A percentile compares a stretch with the other conserved stretches of the same genome.
Evolutionary conservation across 2,888 invertebrate genomes (phyloP).

Genomic region (Nomada lathburiana): DNA sequence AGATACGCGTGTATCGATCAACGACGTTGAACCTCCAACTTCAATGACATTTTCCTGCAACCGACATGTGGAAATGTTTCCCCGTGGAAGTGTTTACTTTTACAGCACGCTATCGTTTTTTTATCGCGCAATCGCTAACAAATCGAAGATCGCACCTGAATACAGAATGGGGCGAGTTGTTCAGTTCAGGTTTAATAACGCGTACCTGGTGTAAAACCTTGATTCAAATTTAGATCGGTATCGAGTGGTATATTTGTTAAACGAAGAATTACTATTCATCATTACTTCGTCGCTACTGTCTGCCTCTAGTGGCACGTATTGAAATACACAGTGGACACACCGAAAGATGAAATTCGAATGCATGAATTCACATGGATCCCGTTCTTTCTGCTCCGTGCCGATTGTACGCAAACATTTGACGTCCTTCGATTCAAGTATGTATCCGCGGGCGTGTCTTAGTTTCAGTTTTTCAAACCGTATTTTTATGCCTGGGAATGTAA

Average conservation of each 20-base stretch:
- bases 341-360: background rate
- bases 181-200: background rate
- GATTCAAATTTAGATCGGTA: background rate
- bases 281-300: too few species aligned
- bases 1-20: constrained; percentile 17
- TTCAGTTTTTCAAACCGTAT: constrained; percentile 48
- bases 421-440: constrained; percentile 25
- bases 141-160: background rate
- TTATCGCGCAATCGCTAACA: background rate
- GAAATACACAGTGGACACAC: background rate
- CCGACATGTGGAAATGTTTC: background rate
- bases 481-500: constrained; percentile 34
- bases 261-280: too few species aligned
- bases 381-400: constrained; percentile 30
- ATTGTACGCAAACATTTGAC: constrained; percentile 64
- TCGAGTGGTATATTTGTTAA: too few species aligned
- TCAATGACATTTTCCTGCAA: background rate
- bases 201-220: background rate
- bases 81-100: constrained; percentile 2
- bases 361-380: constrained; percentile 28
- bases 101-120: constrained; percentile 3
- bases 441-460: background rate
- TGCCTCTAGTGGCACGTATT: background rate
- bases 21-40: background rate
- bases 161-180: background rate